Base-by-base conservation (phyloP, 2,888 invertebrate genomes). In the Theristus sp. region DNA sequence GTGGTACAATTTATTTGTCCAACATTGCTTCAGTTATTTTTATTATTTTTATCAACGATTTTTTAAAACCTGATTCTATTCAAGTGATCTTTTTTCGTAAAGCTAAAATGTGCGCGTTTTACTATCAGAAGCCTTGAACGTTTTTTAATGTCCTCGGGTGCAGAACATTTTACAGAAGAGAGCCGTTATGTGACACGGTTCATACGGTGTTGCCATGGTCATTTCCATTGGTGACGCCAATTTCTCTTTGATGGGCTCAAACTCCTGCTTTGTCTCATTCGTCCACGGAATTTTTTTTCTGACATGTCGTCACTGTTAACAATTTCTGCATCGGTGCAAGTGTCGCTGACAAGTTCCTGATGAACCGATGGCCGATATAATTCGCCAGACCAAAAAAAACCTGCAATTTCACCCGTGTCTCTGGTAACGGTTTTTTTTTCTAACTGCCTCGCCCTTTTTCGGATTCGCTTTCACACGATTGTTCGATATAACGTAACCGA, bases 291-390 rank as follows among this genome's bases (percentile, higher is more conserved):
- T 29, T 56, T 56, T 56, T 6, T 17, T 25, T 25, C 3, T n/a
- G 3, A 6, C 6, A 6, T 52, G 10, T 26, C 54, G 27, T 6
- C 22, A 6, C 13, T 27, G 13, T 54, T 13, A 10, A 3, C 27
- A 27, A 27, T 13, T 26, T 13, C 54, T 22, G 3, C 27, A 54
- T 17, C 26, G 22, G 3, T 27, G 26, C 27, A 26, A 27, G 13
- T 27, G 2, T 13, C 27, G 26, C 22, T 22, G 54, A 54, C 54
- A 54, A 6, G 10, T 27, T 25, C 10, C 29, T n/a, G 10, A 67
- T 52, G 58, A 67, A 69, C 10, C 65, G 62, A n/a, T n/a, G n/a
- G 0, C 67, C 58, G 55, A 67, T 65, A 46, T 67, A 67, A 0
- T 57, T 57, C 0, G 60, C 60, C 28, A 67, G 26, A 2, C 69